phyloP scores from a whole-genome alignment of 2,888 invertebrate genomes.

The Dugesia japonica region DNA sequence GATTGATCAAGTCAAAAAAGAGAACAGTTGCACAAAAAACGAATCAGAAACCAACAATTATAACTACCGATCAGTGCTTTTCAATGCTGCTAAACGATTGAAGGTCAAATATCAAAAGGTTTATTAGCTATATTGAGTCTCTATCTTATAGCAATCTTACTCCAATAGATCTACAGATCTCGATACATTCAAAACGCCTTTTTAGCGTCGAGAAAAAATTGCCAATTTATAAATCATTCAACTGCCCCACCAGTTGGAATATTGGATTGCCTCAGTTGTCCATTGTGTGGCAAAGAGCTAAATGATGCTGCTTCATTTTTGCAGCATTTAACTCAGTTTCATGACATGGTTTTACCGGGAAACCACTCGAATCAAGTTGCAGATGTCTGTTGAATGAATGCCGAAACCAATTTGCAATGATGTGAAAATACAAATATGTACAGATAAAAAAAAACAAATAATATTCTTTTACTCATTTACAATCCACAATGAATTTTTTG shows the following conservation, averaged over 20 bases:
- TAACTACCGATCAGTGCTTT: neutral
- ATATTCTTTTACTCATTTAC: neutral
- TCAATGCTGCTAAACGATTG: neutral
- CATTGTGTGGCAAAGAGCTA: neutral
- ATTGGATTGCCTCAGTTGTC: neutral
- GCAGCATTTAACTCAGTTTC: constrained; percentile 3
- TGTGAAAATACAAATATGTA: neutral
- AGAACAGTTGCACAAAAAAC: neutral
- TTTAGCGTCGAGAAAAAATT: neutral
- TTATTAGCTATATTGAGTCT: neutral
- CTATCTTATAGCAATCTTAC: neutral
- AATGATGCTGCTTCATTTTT: constrained; percentile 7
- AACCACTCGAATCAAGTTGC: neutral
- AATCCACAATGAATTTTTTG: neutral
- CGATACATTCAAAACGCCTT: neutral
- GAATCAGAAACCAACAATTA: neutral
- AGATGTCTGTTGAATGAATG: neutral
- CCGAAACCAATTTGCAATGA: neutral
- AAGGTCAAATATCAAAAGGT: constrained; percentile 20
- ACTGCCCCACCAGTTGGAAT: neutral
- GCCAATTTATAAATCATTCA: neutral
- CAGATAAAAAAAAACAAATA: neutral
- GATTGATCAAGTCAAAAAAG: neutral
- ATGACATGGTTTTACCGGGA: constrained; percentile 7
- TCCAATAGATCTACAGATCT: neutral